phyloP scores from a whole-genome alignment of 2,797 vertebrate species.

The Lepilemur septentrionalis region DNA sequence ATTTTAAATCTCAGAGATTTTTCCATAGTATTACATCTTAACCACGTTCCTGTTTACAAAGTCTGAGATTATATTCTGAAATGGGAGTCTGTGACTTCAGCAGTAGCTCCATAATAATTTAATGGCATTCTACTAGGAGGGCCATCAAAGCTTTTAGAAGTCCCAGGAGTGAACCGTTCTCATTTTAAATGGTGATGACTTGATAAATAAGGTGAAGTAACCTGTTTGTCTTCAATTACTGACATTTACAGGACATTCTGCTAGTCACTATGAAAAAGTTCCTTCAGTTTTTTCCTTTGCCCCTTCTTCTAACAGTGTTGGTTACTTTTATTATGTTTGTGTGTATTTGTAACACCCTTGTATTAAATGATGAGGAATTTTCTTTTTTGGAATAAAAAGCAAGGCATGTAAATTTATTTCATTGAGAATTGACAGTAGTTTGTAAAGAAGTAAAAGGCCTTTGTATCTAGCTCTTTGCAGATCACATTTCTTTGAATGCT shows the following conservation, averaged over 20 bases:
- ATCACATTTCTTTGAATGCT: constrained; percentile 56
- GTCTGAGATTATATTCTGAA: background rate
- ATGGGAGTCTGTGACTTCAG: background rate
- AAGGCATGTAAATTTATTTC: constrained; percentile 62
- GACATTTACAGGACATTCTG: background rate
- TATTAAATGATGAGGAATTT: constrained; percentile 35
- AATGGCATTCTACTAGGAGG: background rate
- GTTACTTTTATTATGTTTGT: constrained; percentile 20
- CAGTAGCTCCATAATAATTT: background rate
- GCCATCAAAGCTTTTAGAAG: background rate
- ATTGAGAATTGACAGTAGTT: constrained; percentile 48
- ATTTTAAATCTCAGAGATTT: background rate
- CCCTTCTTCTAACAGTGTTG: background rate
- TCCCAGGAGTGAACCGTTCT: background rate
- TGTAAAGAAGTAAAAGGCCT: constrained; percentile 64
- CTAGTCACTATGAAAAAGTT: background rate
- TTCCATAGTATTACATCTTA: background rate
- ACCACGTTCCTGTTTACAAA: constrained; percentile 21
- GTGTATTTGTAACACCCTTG: constrained; percentile 51
- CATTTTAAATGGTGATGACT: background rate
- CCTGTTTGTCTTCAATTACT: background rate
- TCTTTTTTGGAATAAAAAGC: constrained; percentile 54
- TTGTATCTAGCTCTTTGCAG: constrained; percentile 57
- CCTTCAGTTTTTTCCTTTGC: background rate
- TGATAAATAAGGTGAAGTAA: constrained; percentile 11